These are phyloP conservation scores for Esperia sulphurella DNA, from an alignment of 2,888 invertebrate genomes.

Conservation along the genomic window DNA sequence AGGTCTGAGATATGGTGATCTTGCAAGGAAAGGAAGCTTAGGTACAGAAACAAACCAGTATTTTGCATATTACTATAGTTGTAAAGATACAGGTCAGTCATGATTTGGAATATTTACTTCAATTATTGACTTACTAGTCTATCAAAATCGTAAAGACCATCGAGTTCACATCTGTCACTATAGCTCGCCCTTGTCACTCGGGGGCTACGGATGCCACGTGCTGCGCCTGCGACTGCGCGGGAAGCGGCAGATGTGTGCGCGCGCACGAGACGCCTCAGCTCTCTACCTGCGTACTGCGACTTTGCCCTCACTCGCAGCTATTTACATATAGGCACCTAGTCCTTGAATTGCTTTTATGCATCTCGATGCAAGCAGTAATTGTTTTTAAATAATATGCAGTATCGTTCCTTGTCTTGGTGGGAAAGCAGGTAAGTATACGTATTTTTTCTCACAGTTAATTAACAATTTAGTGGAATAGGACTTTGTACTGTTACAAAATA, in stretches of 20 bases:
- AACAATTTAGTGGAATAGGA: too few relatives aligned
- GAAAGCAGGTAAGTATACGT: neutral
- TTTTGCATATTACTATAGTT: too few relatives aligned
- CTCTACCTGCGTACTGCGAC: slow-evolving; percentile 25
- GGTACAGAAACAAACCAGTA: too few relatives aligned
- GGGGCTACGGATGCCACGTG: slow-evolving; percentile 30
- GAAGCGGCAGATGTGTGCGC: slow-evolving; percentile 62
- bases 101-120: too few relatives aligned
- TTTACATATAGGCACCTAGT: slow-evolving; percentile 1
- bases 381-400: neutral
- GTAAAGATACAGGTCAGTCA: too few relatives aligned
- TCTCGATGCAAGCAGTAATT: neutral
- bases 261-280: slow-evolving; percentile 41
- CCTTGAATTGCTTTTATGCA: slow-evolving; percentile 1
- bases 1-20: too few relatives aligned
- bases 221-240: slow-evolving; percentile 31
- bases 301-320: neutral
- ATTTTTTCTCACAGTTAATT: too few relatives aligned
- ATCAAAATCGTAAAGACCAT: neutral
- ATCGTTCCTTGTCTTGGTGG: neutral
- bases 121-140: too few relatives aligned
- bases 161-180: slow-evolving; percentile 18
- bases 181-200: slow-evolving; percentile 23
- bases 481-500: too few relatives aligned
- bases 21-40: too few relatives aligned